A percentile compares a stretch with the other conserved stretches of the same genome.
Conservation (phyloP, 2,888 invertebrate genomes). For the Protonemura montana region DNA sequence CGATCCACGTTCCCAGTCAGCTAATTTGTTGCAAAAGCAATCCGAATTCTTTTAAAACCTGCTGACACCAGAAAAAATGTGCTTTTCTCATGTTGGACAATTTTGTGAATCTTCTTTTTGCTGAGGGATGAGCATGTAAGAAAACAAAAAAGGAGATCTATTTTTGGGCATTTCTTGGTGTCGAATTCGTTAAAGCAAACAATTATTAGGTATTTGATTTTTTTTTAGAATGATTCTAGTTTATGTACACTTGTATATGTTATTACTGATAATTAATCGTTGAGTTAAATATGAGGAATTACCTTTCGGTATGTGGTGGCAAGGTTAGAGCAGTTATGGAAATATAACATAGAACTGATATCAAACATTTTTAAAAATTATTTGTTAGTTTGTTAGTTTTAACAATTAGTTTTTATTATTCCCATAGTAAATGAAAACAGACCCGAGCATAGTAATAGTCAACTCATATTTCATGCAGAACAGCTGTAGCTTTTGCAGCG, state of each 20-base stretch:
- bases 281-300: neutral
- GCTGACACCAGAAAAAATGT: too few relatives aligned
- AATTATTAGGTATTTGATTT: too few relatives aligned
- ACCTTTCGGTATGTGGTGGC: neutral
- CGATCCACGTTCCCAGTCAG: too few relatives aligned
- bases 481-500: neutral
- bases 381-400: neutral
- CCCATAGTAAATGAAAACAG: conserved; percentile 4
- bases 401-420: conserved; percentile 4
- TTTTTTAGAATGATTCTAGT: neutral
- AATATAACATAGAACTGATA: neutral
- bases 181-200: too few relatives aligned
- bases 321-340: neutral
- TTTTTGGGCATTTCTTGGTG: too few relatives aligned
- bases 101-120: too few relatives aligned
- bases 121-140: too few relatives aligned
- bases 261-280: neutral
- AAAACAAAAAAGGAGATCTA: too few relatives aligned
- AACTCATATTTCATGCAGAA: neutral
- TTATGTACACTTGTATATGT: neutral
- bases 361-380: neutral
- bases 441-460: neutral
- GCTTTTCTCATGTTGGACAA: too few relatives aligned
- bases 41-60: too few relatives aligned
- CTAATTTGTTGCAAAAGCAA: too few relatives aligned